Evolutionary conservation across 2,113 vertebrate species (phyloP).

Genomic region (Chrysochloris asiatica): DNA sequence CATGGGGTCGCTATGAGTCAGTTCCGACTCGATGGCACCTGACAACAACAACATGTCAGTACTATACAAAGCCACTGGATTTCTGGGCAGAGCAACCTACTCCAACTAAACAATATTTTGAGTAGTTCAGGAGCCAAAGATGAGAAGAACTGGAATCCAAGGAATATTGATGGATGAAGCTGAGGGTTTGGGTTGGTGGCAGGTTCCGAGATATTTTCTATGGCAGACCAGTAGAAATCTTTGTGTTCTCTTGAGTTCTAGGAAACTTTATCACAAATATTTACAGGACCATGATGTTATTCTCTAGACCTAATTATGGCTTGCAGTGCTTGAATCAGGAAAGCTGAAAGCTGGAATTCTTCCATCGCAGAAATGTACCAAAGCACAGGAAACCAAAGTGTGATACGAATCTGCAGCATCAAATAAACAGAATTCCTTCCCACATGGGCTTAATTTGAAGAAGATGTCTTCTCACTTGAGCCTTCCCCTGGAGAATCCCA

Average conservation of each 20-base stretch:
- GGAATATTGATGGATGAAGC: neutral
- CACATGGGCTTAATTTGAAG: conserved; percentile 24
- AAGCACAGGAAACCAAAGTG: conserved; percentile 30
- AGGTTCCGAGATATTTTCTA: conserved; percentile 20
- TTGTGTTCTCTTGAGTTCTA: conserved; percentile 9
- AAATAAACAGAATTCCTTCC: conserved; percentile 32
- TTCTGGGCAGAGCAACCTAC: conserved; percentile 1
- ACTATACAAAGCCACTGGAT: neutral
- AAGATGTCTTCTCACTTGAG: neutral
- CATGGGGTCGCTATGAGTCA: no score
- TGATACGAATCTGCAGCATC: neutral
- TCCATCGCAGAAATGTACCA: conserved; percentile 39
- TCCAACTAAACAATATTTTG: conserved; percentile 59
- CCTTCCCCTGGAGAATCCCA: neutral
- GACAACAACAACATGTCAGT: no score
- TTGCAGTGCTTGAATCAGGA: neutral
- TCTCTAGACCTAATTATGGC: neutral
- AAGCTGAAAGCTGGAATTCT: conserved; percentile 28
- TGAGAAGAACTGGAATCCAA: neutral
- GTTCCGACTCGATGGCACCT: no score
- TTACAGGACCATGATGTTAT: neutral
- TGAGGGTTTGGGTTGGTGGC: neutral
- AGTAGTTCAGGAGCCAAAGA: conserved; percentile 56
- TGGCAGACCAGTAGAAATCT: neutral
- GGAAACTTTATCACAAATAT: conserved; percentile 47